These are phyloP conservation scores for Strigamia crassipes DNA, from an alignment of 2,888 invertebrate species.

Conservation along the genomic window DNA sequence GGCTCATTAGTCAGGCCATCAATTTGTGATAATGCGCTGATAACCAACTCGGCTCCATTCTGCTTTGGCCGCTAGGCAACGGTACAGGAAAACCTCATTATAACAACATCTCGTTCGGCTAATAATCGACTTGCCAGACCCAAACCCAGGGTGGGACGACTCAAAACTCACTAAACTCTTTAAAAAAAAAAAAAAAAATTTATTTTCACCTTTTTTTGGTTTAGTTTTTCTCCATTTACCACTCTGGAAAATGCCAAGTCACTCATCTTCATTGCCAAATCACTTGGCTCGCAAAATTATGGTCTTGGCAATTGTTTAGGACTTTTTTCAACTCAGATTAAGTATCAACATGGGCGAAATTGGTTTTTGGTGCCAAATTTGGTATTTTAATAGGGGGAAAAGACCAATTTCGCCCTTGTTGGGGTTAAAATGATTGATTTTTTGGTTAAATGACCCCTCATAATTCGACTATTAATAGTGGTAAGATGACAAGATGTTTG, in stretches of 20 bases:
- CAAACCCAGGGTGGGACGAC: no score
- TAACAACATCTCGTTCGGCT: conserved; percentile 20
- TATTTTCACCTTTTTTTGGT: neutral
- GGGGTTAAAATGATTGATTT: neutral
- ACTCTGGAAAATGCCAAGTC: conserved; percentile 34
- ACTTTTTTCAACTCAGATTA: neutral
- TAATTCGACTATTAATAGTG: conserved; percentile 13
- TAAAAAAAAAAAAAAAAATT: neutral
- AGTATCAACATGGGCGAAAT: neutral
- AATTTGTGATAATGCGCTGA: conserved; percentile 42
- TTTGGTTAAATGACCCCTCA: neutral
- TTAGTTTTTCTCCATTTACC: neutral
- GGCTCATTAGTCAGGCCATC: conserved; percentile 40
- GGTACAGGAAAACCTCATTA: conserved; percentile 29
- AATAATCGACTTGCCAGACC: conserved; percentile 31
- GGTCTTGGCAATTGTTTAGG: conserved; percentile 10
- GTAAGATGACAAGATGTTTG: neutral
- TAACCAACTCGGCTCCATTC: conserved; percentile 25
- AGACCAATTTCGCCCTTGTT: no score
- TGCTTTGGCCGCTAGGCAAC: conserved; percentile 17
- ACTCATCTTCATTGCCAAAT: conserved; percentile 29
- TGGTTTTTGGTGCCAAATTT: neutral
- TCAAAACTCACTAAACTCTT: no score
- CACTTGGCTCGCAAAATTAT: conserved; percentile 28
- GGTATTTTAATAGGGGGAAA: no score